phyloP scores from a whole-genome alignment of 2,797 vertebrate genomes.

The Poeciliopsis paucimaculata region DNA sequence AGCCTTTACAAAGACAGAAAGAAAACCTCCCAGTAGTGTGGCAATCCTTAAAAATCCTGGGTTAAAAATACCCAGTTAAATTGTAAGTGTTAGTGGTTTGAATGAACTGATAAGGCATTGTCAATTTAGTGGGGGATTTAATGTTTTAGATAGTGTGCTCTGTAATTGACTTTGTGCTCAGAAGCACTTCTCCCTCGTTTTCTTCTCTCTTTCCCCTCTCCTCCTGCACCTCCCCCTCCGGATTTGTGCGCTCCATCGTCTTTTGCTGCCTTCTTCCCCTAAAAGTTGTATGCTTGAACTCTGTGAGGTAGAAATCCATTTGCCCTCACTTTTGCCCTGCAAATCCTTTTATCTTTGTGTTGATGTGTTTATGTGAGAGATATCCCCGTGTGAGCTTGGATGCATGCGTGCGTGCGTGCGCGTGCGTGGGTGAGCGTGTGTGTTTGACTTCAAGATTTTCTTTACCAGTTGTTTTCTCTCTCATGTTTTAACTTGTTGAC shows the following conservation, averaged over 20 bases:
- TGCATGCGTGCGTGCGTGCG: not conserved
- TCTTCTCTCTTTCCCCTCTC: slow-evolving; percentile 9
- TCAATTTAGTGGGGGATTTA: slow-evolving; percentile 24
- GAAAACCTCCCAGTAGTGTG: not conserved
- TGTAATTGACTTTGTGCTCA: slow-evolving; percentile 61
- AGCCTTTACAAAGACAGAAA: slow-evolving; percentile 10
- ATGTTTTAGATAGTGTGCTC: slow-evolving; percentile 50
- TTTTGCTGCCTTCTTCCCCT: slow-evolving; percentile 35
- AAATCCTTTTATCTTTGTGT: slow-evolving; percentile 42
- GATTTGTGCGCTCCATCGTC: slow-evolving; percentile 20
- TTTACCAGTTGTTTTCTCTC: slow-evolving; percentile 37
- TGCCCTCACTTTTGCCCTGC: slow-evolving; percentile 45
- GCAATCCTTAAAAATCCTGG: not conserved
- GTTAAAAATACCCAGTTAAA: slow-evolving; percentile 15
- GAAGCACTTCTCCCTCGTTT: slow-evolving; percentile 43
- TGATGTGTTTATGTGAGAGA: slow-evolving; percentile 41
- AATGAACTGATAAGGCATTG: slow-evolving; percentile 40
- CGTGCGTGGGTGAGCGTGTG: not conserved
- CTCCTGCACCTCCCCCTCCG: slow-evolving; percentile 25
- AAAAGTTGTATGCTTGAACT: slow-evolving; percentile 58
- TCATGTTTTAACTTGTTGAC: slow-evolving; percentile 55
- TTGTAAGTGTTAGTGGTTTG: slow-evolving; percentile 22
- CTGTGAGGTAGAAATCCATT: slow-evolving; percentile 67
- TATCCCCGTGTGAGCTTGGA: slow-evolving; percentile 10
- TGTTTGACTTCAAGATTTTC: not conserved